Conservation (phyloP, 64 coral and sea anemone species). For the Stichodactyla helianthus region DNA sequence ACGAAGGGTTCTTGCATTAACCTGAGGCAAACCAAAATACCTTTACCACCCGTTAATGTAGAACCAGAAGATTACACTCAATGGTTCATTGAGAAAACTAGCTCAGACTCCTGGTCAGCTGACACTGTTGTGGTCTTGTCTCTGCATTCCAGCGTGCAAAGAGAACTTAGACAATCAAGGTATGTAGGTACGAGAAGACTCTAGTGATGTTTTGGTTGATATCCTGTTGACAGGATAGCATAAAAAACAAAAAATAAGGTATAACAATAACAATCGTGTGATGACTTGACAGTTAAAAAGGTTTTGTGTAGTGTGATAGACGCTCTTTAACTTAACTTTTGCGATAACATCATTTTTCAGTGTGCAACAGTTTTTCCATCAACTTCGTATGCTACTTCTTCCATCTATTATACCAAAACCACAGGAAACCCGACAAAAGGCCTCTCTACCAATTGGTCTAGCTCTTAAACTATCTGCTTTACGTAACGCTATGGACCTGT, state of each 20-base stretch:
- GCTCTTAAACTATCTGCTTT: slow-evolving; percentile 21
- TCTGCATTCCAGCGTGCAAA: slow-evolving; percentile 59
- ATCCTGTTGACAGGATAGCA: neutral
- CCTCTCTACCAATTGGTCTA: neutral
- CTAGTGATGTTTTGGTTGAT: neutral
- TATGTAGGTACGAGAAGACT: neutral
- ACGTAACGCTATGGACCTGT: slow-evolving; percentile 71
- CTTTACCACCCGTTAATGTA: slow-evolving; percentile 86
- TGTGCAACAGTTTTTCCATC: neutral
- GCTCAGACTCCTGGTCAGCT: slow-evolving; percentile 26
- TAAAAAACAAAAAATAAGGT: too few species aligned
- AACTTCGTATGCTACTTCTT: neutral
- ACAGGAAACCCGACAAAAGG: neutral
- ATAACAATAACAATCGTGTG: too few species aligned
- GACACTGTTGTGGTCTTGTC: slow-evolving; percentile 47
- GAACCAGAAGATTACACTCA: slow-evolving; percentile 75
- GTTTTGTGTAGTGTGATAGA: too few species aligned
- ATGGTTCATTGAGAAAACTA: slow-evolving; percentile 88
- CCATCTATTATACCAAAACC: slow-evolving; percentile 4
- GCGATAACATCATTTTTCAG: neutral
- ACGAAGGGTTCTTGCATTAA: slow-evolving; percentile 53
- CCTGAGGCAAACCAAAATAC: slow-evolving; percentile 49
- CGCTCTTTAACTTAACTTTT: neutral
- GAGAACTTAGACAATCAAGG: slow-evolving; percentile 77
- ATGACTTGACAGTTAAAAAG: too few species aligned